Evolutionary conservation across 2,888 invertebrate species (phyloP), one percentile per base, ranked within the genome.

Genomic region (Pyralis farinalis): DNA sequence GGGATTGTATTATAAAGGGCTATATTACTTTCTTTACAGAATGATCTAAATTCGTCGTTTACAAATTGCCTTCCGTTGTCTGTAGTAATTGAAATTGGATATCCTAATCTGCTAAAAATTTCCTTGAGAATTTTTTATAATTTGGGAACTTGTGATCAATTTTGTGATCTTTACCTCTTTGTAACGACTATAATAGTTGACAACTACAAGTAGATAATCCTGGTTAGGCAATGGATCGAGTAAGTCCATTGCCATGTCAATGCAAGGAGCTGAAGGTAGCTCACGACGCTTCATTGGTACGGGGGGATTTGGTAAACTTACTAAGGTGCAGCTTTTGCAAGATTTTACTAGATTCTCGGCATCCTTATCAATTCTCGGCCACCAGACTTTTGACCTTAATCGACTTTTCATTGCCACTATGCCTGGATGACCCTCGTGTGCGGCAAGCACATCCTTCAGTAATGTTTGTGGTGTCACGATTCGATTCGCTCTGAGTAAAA

Each of bases 301-400:
- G 12, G 53, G 51, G 7, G 49, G 40, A 20, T 42, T 49, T 9
- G 51, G 50, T 3, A 16, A 20, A 0, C 28, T 22, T 0, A 56
- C 50, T 7, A 53, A 8, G 1, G 44, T 50, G 28, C 53, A 56
- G 0, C 51, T 33, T 42, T 45, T 50, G 31, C 52, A 53, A 0
- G 28, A 7, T 33, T 40, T 44, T 1, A 45, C 46, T 0, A 41
- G 5, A 6, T 31, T 36, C 40, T 54, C 52, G 0, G 28, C 57
- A 29, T 65, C 66, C 28, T 49, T 53, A 42, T 72, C 67, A 7
- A 56, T 54, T 29, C 48, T 59, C 6, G 67, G 63, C 66, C 70
- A 71, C 66, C 67, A 72, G 7, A 71, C 72, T 50, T 73, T 72
- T 1, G 61, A 45, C 6, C 73, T 40, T 0, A 72, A 42, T 25